A percentile compares a stretch with the other conserved stretches of the same genome.
Evolutionary conservation across 2,888 invertebrate species (phyloP).

Genomic region (Danaus chrysippus): DNA sequence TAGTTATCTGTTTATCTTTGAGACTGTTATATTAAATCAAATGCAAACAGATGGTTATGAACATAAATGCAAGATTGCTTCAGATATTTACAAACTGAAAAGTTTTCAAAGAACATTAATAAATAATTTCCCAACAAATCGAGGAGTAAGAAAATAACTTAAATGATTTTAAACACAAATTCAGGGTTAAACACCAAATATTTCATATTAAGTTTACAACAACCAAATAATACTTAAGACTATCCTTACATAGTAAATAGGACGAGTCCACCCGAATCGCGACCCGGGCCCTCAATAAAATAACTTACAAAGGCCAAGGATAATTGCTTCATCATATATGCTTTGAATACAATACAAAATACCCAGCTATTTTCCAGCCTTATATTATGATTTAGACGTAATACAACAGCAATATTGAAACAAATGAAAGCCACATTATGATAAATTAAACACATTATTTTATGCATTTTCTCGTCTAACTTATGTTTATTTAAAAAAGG

Average conservation of each 20-base stretch:
- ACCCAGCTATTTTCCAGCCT: conserved; percentile 24
- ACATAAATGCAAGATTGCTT: too few relatives aligned
- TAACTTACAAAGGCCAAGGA: conserved; percentile 45
- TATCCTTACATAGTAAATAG: conserved; percentile 40
- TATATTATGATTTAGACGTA: conserved; percentile 12
- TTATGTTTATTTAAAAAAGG: too few relatives aligned
- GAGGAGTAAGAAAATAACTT: not conserved
- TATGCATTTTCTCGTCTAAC: too few relatives aligned
- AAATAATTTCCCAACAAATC: not conserved
- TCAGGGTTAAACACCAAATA: not conserved
- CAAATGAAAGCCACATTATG: too few relatives aligned
- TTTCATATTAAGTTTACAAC: conserved; percentile 14
- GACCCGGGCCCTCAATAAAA: conserved; percentile 41
- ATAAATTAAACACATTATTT: too few relatives aligned
- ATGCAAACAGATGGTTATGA: too few relatives aligned
- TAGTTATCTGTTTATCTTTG: too few relatives aligned
- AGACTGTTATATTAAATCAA: too few relatives aligned
- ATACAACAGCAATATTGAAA: not conserved
- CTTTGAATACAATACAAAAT: conserved; percentile 37
- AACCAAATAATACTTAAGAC: conserved; percentile 33
- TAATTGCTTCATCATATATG: conserved; percentile 46
- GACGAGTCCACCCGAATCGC: conserved; percentile 31
- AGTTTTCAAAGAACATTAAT: not conserved
- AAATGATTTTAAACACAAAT: not conserved
- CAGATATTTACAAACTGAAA: not conserved